phyloP scores from a whole-genome alignment of 1,140 invertebrate genomes.

The Drosophila lacertosa region DNA sequence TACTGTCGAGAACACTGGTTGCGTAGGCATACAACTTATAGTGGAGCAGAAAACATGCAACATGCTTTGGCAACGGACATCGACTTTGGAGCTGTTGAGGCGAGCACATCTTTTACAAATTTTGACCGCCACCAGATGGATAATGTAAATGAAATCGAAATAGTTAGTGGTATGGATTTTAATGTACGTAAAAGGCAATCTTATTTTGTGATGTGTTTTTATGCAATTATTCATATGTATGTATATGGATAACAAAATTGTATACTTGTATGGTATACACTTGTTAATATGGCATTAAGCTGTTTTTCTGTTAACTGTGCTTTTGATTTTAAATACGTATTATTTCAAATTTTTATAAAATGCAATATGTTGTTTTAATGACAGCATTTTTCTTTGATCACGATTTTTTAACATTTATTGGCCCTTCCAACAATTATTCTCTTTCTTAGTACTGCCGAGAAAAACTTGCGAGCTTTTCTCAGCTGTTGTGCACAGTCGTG shows the following conservation, averaged over 20 bases:
- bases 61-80: conserved; percentile 29
- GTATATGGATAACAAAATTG: background rate
- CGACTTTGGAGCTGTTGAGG: conserved; percentile 78
- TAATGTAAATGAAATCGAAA: conserved; percentile 56
- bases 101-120: conserved; percentile 47
- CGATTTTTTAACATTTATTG: conserved; percentile 67
- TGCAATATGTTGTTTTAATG: background rate
- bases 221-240: background rate
- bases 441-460: conserved; percentile 12
- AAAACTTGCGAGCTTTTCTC: conserved; percentile 42
- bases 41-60: conserved; percentile 42
- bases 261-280: background rate
- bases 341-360: background rate
- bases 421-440: conserved; percentile 9
- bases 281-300: conserved; percentile 1
- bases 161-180: conserved; percentile 60
- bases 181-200: conserved; percentile 54
- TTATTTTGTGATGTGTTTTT: too few species aligned
- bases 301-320: background rate
- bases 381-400: conserved; percentile 37
- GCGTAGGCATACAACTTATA: conserved; percentile 33
- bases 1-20: conserved; percentile 64
- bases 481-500: conserved; percentile 44
- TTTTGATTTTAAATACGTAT: background rate
- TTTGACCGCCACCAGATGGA: conserved; percentile 43